Base-by-base conservation (phyloP, 2,888 invertebrate genomes). In the Philaethria dido region DNA sequence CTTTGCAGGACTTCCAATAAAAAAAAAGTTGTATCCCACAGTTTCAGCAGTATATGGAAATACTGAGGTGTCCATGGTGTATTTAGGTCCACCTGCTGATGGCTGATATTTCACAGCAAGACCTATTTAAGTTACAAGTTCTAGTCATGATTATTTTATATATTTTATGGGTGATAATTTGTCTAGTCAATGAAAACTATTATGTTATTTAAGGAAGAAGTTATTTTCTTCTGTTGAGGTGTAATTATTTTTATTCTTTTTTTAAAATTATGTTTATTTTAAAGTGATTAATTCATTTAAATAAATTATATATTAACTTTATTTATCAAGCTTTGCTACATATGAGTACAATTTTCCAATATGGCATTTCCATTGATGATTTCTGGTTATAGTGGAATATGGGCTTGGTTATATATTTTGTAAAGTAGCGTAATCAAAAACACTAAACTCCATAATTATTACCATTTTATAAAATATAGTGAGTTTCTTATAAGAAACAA, bases 21-120 rank as follows among this genome's bases (percentile, higher is more conserved):
- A 97, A 82, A 98, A 97, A 84, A 96, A 96, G 86, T 93, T 99
- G 63, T 99, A 96, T 88, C 99, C 99, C 69, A 97, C 99, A 69
- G 97, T 99, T 62, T 99, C 99, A 59, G 99, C 99, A 69, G 99
- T 99, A 13, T 99, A 99, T 93, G 99, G 99, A 69, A 99, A 99
- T 86, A 99, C 99, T 57, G 99, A 99, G 94, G 98, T 99, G 47
- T 98, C 99, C 44, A 99, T 99, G 99, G 98, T 99, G 50, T 99
- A 99, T 88, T 93, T 99, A 78, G 99, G 99, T 73, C 96, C 97
- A 73, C 99, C 99, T n/a, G 88, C 98, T 81, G 98, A 99, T 94
- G 99, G 99, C 92, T 98, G 95, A 96, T 93, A 18, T 18, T 3
- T 11, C 2, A 13, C 18, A 9, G 33, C 18, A 20, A 29, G 1